Base-by-base conservation (phyloP, 2,888 invertebrate species). In the Aspidiotus destructor region DNA sequence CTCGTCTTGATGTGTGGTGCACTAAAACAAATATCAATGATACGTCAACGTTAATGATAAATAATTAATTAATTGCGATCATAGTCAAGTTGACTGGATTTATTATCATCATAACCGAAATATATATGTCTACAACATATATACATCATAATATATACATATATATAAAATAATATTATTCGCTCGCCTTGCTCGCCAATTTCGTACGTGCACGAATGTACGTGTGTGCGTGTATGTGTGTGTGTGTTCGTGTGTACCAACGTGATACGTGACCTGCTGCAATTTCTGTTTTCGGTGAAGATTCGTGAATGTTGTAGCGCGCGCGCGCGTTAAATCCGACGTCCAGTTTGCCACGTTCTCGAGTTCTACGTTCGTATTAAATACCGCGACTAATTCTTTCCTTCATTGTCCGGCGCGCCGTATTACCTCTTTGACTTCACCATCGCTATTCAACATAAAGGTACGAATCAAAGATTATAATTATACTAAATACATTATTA, bases 301-400 rank as follows among this genome's bases (percentile, higher is more conserved):
- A 48, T 67, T 40, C 57, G 48, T 67, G 28, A 28, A 28, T 28
- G 28, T 28, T 28, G 1, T 28, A 1, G 28, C 28, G 28, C 28
- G 28, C 60, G 58, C 67, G 58, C 65, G 57, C 58, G 60, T 40
- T 60, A 60, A 60, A 17, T 52, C 41, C 7, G 48, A 28, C 28
- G 28, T 28, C 28, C 28, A 28, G 28, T 17, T 60, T 60, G 67
- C 67, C 58, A 67, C 60, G 58, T 67, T 67, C 67, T 63, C 58
- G 58, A 58, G 58, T 58, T 17, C 16, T 55, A 3, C n/a, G 11
- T 5, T 52, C n/a, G 3, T 8, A 16, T 15, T 41, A 16, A 41
- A 65, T 55, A 67, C 67, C 67, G 60, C 16, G 60, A 67, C 67
- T 8, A 67, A 67, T 67, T 58, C n/a, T 28, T 28, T 28, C 28